Evolutionary conservation across 2,888 invertebrate genomes (phyloP).

Genomic region (Mystacides longicornis): DNA sequence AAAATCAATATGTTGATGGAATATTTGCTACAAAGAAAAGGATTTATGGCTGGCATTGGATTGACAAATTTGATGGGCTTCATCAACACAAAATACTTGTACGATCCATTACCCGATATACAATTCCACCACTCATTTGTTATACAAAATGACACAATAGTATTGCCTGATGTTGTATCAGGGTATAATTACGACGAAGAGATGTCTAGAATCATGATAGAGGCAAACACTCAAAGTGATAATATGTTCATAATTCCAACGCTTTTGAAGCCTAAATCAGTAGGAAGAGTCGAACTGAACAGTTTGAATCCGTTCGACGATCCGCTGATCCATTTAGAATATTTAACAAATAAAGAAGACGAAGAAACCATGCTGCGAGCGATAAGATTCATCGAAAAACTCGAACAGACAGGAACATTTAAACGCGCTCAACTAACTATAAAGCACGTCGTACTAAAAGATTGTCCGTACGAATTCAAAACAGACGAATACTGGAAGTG

Average conservation of each 20-base stretch:
- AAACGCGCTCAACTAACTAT: constrained; percentile 34
- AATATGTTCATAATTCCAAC: constrained; percentile 37
- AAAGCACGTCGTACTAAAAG: constrained; percentile 32
- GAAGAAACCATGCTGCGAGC: constrained; percentile 39
- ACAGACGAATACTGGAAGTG: constrained; percentile 51
- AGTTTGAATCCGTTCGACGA: constrained; percentile 49
- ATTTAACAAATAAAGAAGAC: constrained; percentile 51
- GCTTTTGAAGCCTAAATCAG: constrained; percentile 43
- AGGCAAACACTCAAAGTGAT: constrained; percentile 32
- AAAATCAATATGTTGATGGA: constrained; percentile 35
- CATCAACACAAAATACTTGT: constrained; percentile 39
- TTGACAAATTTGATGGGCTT: constrained; percentile 44
- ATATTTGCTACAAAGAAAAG: constrained; percentile 45
- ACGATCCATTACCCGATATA: constrained; percentile 42
- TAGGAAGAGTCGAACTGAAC: constrained; percentile 48
- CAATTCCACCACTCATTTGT: constrained; percentile 40
- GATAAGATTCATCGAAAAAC: constrained; percentile 34
- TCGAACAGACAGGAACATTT: constrained; percentile 39
- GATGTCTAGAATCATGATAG: constrained; percentile 30
- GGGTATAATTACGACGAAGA: constrained; percentile 32
- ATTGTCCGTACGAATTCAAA: constrained; percentile 33
- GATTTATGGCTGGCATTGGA: constrained; percentile 40
- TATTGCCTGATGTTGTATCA: constrained; percentile 29
- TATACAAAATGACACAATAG: constrained; percentile 30
- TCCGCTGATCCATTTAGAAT: constrained; percentile 57